A percentile compares a stretch with the other conserved stretches of the same genome.
Conservation (phyloP, 2,797 vertebrate species). For the Falco peregrinus region DNA sequence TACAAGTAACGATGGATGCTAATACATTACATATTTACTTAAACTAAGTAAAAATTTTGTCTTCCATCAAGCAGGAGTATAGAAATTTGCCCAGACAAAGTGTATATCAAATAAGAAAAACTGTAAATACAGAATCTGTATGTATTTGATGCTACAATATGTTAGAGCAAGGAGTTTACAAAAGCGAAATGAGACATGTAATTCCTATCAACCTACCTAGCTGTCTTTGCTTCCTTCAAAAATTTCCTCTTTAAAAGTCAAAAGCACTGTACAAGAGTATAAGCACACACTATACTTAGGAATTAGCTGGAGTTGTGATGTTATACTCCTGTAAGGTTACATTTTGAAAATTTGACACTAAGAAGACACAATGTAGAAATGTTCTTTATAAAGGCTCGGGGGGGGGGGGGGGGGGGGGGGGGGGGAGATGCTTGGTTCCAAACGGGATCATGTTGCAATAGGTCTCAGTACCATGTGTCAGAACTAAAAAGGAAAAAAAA, state of each 20-base stretch:
- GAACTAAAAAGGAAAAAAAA: not conserved
- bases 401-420: too few species aligned
- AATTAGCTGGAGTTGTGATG: conserved; percentile 30
- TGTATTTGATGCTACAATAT: conserved; percentile 14
- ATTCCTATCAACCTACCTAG: not conserved
- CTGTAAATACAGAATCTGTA: not conserved
- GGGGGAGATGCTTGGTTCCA: not conserved
- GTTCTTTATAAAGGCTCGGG: conserved; percentile 1
- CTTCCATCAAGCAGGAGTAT: not conserved
- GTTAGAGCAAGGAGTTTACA: not conserved
- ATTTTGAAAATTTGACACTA: conserved; percentile 20
- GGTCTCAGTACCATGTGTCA: not conserved
- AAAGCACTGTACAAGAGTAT: conserved; percentile 17
- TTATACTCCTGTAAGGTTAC: not conserved
- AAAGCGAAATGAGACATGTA: not conserved
- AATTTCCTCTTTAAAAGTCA: conserved; percentile 23
- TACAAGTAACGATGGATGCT: not conserved
- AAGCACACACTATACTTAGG: not conserved
- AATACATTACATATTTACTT: not conserved
- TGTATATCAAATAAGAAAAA: not conserved
- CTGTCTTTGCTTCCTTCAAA: not conserved
- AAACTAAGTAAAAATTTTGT: not conserved
- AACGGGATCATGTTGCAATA: not conserved
- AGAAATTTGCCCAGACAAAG: not conserved
- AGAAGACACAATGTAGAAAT: not conserved